phyloP scores from a whole-genome alignment of 2,797 vertebrate species.

The Oryzias sinensis region DNA sequence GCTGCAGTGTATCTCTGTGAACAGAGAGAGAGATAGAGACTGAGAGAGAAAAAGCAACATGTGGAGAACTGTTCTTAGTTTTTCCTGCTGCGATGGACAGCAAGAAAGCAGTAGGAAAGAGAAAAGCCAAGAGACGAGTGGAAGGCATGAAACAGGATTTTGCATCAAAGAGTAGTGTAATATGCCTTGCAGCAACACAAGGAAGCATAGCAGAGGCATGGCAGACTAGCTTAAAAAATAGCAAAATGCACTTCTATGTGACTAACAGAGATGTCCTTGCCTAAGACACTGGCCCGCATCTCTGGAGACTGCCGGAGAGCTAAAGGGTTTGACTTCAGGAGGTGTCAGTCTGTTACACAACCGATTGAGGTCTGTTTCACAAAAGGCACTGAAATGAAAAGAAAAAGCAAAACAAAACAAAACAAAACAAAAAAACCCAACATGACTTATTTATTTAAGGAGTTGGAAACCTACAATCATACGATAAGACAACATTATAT shows the following conservation, averaged over 20 bases:
- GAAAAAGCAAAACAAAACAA: slow-evolving; percentile 45
- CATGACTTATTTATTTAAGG: slow-evolving; percentile 3
- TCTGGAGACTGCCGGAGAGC: slow-evolving; percentile 73
- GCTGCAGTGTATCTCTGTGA: slow-evolving; percentile 72
- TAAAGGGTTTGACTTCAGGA: slow-evolving; percentile 75
- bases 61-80: slow-evolving; percentile 70
- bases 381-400: slow-evolving; percentile 73
- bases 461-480: background rate
- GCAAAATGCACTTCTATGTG: slow-evolving; percentile 40
- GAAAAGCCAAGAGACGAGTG: slow-evolving; percentile 33
- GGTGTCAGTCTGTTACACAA: slow-evolving; percentile 63
- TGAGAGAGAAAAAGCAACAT: slow-evolving; percentile 17
- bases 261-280: slow-evolving; percentile 76
- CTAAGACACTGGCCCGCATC: slow-evolving; percentile 78
- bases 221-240: slow-evolving; percentile 38
- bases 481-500: slow-evolving; percentile 4
- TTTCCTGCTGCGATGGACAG: slow-evolving; percentile 46
- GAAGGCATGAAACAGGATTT: slow-evolving; percentile 51
- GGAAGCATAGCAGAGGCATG: slow-evolving; percentile 47
- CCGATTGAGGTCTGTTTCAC: slow-evolving; percentile 73
- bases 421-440: slow-evolving; percentile 69
- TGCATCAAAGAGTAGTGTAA: slow-evolving; percentile 31
- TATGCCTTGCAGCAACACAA: slow-evolving; percentile 34
- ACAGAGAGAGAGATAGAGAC: slow-evolving; percentile 21
- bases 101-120: slow-evolving; percentile 64